Conservation (phyloP, 2,888 invertebrate genomes). For the Anthrax anthrax region DNA sequence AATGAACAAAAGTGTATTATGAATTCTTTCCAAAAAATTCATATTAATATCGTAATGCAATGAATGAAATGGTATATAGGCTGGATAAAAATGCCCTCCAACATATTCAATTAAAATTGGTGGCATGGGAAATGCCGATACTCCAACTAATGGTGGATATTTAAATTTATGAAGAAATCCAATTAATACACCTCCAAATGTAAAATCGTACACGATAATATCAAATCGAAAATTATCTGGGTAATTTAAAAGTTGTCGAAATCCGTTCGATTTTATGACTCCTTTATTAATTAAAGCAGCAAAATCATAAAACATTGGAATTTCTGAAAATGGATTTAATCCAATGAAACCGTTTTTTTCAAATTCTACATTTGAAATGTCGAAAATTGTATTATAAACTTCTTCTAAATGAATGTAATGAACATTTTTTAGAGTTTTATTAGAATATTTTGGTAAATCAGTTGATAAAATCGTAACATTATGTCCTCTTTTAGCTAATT, state of each 20-base stretch:
- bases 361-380: no score
- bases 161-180: conserved; percentile 22
- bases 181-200: conserved; percentile 17
- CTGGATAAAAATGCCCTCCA: conserved; percentile 20
- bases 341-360: neutral
- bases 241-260: conserved; percentile 17
- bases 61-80: conserved; percentile 18
- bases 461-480: conserved; percentile 13
- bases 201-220: conserved; percentile 20
- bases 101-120: conserved; percentile 15
- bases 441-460: conserved; percentile 4
- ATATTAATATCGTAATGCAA: conserved; percentile 14
- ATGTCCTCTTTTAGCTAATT: conserved; percentile 11
- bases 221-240: conserved; percentile 22
- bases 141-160: conserved; percentile 23
- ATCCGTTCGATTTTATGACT: conserved; percentile 15
- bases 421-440: conserved; percentile 3
- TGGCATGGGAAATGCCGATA: conserved; percentile 19
- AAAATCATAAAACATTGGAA: conserved; percentile 7
- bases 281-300: conserved; percentile 10
- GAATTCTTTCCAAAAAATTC: conserved; percentile 18
- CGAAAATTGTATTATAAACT: neutral
- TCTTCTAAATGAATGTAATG: conserved; percentile 12
- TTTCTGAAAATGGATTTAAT: neutral
- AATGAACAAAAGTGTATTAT: conserved; percentile 16